Conservation (phyloP, 2,888 invertebrate genomes). For the Sesia apiformis region DNA sequence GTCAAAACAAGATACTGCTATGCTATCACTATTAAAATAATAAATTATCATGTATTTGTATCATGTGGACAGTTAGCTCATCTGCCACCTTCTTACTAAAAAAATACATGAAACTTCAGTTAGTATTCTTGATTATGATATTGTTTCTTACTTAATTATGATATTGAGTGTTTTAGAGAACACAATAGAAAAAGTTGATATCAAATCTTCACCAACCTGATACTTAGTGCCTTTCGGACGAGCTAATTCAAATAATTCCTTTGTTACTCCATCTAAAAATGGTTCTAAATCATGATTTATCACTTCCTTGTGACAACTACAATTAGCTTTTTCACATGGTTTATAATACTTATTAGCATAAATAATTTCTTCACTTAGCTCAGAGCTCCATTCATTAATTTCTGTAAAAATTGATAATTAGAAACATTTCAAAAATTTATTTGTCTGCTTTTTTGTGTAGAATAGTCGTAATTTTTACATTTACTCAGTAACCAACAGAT, state of each 20-base stretch:
- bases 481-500: no score
- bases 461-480: no score
- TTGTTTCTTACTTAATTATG: no score
- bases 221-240: conserved; percentile 55
- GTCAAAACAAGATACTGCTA: no score
- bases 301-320: conserved; percentile 77
- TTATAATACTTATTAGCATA: conserved; percentile 63
- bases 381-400: conserved; percentile 51
- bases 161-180: no score
- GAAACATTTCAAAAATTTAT: no score
- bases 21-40: no score
- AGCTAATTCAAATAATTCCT: conserved; percentile 77
- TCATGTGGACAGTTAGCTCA: neutral
- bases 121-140: no score
- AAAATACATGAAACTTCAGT: no score
- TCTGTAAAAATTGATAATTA: conserved; percentile 40
- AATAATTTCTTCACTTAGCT: conserved; percentile 56
- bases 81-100: no score
- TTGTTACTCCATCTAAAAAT: conserved; percentile 82
- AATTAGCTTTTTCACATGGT: conserved; percentile 74
- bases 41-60: neutral
- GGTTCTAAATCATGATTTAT: conserved; percentile 80
- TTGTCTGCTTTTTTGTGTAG: no score
- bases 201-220: conserved; percentile 32
- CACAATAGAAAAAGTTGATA: no score